These are phyloP conservation scores for Tethya wilhelma DNA, from an alignment of 37 sponge, comb jelly and placozoan species.

Conservation along the genomic window DNA sequence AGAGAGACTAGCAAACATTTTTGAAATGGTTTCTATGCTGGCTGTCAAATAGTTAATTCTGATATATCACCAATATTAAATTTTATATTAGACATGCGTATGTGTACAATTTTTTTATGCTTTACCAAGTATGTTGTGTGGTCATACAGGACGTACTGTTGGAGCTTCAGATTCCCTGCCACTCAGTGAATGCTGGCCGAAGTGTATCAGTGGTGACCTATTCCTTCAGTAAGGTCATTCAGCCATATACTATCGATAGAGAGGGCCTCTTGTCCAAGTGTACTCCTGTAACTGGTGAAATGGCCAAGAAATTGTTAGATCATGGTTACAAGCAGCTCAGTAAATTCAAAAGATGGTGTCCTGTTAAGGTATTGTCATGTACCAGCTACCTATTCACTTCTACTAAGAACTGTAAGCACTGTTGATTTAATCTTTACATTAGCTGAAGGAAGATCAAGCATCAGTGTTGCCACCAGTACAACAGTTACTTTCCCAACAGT, in stretches of 20 bases:
- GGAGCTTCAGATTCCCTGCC: conserved; percentile 74
- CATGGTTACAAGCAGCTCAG: conserved; percentile 88
- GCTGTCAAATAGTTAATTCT: no score
- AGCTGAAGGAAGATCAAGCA: conserved; percentile 21
- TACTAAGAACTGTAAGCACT: background rate
- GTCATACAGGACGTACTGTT: conserved; percentile 77
- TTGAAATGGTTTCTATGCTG: no score
- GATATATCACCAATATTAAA: no score
- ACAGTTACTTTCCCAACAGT: conserved; percentile 3
- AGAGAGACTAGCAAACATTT: no score
- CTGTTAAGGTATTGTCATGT: conserved; percentile 76
- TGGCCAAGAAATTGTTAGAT: conserved; percentile 75
- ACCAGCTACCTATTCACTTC: background rate
- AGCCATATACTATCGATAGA: conserved; percentile 58
- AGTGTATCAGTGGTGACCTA: conserved; percentile 71
- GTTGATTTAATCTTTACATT: background rate
- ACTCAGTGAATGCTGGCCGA: conserved; percentile 65
- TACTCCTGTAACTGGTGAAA: conserved; percentile 43
- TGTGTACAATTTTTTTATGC: no score
- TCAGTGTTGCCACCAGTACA: conserved; percentile 30
- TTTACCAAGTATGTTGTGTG: no score
- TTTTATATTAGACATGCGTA: no score
- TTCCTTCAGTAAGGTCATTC: conserved; percentile 57
- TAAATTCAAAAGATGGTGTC: conserved; percentile 87
- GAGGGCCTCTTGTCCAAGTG: conserved; percentile 80